phyloP scores from a whole-genome alignment of 2,888 invertebrate genomes.

The Ypsolopha scabrella region DNA sequence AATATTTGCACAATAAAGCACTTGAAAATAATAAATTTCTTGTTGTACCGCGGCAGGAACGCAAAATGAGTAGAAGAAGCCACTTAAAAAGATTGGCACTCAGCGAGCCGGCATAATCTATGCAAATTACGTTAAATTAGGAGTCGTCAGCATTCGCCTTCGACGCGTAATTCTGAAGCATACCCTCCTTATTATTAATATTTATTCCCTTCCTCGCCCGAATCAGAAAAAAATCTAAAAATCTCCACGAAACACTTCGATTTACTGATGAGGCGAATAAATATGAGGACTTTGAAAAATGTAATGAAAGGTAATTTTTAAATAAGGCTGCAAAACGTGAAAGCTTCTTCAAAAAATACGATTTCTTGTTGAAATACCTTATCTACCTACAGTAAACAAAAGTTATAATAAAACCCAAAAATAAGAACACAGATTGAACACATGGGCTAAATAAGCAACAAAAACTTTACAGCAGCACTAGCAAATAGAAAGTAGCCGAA shows the following conservation, averaged over 20 bases:
- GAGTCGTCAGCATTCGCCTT: slow-evolving; percentile 62
- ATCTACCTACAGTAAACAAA: not conserved
- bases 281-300: slow-evolving; percentile 10
- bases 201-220: slow-evolving; percentile 58
- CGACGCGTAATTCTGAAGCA: slow-evolving; percentile 60
- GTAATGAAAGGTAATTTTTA: not conserved
- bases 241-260: slow-evolving; percentile 40
- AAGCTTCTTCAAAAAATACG: not conserved
- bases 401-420: not conserved
- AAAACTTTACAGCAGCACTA: slow-evolving; percentile 18
- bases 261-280: slow-evolving; percentile 52
- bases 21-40: slow-evolving; percentile 56
- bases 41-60: slow-evolving; percentile 51
- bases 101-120: slow-evolving; percentile 69
- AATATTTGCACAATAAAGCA: slow-evolving; percentile 27
- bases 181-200: slow-evolving; percentile 69
- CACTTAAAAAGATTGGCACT: slow-evolving; percentile 71
- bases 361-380: not conserved
- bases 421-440: slow-evolving; percentile 5
- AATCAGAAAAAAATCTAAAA: slow-evolving; percentile 45
- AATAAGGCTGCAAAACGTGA: not conserved
- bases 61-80: slow-evolving; percentile 63
- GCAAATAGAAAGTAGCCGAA: slow-evolving; percentile 31
- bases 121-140: slow-evolving; percentile 70
- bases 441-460: slow-evolving; percentile 7